Conservation (phyloP, 2,888 invertebrate species). For the Allolobophora icterica region DNA sequence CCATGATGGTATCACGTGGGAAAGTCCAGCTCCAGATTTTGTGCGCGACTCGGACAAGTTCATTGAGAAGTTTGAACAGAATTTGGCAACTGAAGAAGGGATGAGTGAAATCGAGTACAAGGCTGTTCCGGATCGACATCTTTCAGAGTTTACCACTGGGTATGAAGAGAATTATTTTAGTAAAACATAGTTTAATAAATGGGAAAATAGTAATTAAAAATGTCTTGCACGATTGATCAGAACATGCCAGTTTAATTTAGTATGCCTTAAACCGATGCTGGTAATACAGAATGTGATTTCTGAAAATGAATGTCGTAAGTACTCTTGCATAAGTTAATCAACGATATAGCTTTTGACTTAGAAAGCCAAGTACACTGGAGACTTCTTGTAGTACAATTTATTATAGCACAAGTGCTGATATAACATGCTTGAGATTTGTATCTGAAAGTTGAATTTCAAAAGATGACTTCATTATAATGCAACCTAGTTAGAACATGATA, state of each 20-base stretch:
- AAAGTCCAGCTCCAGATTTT: neutral
- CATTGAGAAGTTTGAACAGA: constrained; percentile 18
- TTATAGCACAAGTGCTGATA: neutral
- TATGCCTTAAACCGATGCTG: too few species aligned
- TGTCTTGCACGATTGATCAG: neutral
- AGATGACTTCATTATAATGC: neutral
- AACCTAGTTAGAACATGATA: neutral
- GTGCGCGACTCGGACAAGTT: neutral
- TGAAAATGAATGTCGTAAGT: neutral
- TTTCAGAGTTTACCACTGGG: constrained; percentile 28
- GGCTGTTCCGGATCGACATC: constrained; percentile 28
- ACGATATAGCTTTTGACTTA: too few species aligned
- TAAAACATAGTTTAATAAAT: neutral
- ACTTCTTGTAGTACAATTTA: neutral
- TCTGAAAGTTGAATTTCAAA: neutral
- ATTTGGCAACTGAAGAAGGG: constrained; percentile 27
- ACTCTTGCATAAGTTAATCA: neutral
- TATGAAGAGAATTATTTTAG: neutral
- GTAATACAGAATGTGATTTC: neutral
- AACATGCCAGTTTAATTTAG: neutral
- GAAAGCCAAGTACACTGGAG: neutral
- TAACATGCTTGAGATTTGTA: neutral
- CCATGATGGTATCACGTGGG: constrained; percentile 7
- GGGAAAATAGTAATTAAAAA: neutral
- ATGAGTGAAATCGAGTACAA: constrained; percentile 28